Conservation (phyloP, 2,797 vertebrate genomes). For the Taenioides sp. region DNA sequence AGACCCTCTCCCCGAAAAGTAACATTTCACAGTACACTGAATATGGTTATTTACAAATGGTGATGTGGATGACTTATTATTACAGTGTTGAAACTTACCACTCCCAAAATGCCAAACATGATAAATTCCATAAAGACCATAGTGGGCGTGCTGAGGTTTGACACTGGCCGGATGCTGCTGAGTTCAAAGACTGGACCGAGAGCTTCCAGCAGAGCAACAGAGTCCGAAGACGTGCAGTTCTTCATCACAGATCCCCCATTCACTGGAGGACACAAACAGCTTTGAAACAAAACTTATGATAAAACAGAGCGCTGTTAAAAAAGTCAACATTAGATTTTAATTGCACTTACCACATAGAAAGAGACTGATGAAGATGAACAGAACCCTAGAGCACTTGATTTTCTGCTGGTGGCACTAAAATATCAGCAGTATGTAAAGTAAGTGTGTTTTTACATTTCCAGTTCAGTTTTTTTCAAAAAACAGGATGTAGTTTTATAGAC, state of each 20-base stretch:
- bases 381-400: slow-evolving; percentile 60
- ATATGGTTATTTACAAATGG: neutral
- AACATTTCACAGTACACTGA: neutral
- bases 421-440: slow-evolving; percentile 40
- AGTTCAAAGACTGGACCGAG: slow-evolving; percentile 48
- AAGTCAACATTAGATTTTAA: neutral
- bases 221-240: slow-evolving; percentile 52
- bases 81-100: slow-evolving; percentile 48
- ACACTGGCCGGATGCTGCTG: slow-evolving; percentile 61
- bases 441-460: slow-evolving; percentile 1
- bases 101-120: slow-evolving; percentile 67
- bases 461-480: neutral
- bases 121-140: slow-evolving; percentile 54
- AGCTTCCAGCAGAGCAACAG: slow-evolving; percentile 41
- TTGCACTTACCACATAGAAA: slow-evolving; percentile 60
- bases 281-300: neutral
- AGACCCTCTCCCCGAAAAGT: no score
- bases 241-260: slow-evolving; percentile 6
- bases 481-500: neutral
- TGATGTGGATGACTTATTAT: neutral
- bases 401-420: slow-evolving; percentile 61
- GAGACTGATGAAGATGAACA: slow-evolving; percentile 70
- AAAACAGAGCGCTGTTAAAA: no score
- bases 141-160: slow-evolving; percentile 45
- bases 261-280: slow-evolving; percentile 23